A percentile compares a stretch with the other conserved stretches of the same genome.
Conservation (phyloP, 2,113 vertebrate species). For the Agapornis roseicollis region DNA sequence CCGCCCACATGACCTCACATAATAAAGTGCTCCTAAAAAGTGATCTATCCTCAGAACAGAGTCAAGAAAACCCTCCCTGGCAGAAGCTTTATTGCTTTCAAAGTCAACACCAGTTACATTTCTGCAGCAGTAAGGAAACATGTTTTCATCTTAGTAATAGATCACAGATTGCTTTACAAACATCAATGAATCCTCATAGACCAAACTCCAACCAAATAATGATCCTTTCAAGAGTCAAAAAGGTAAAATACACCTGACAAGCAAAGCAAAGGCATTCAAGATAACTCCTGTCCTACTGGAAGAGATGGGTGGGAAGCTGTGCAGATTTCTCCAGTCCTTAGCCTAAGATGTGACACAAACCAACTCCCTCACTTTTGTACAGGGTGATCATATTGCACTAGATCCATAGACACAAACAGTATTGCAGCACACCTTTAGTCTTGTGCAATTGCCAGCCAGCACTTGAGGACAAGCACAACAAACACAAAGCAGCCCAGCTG, state of each 20-base stretch:
- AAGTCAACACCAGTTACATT: not conserved
- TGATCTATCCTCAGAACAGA: not conserved
- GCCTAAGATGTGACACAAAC: not conserved
- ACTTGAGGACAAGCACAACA: not conserved
- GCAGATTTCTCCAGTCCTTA: not conserved
- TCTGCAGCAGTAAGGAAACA: not conserved
- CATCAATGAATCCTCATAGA: not conserved
- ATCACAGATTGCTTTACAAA: not conserved
- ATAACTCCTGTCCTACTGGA: not conserved
- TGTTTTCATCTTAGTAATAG: not conserved
- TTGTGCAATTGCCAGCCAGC: not conserved
- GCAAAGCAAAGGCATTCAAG: not conserved
- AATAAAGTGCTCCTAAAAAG: not conserved
- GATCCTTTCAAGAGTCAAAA: not conserved
- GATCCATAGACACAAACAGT: not conserved
- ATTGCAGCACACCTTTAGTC: not conserved
- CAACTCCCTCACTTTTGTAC: not conserved
- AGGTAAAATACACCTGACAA: not conserved
- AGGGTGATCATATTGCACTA: not conserved
- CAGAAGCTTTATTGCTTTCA: not conserved
- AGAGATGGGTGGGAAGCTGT: not conserved
- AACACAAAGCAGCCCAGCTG: constrained; percentile 24
- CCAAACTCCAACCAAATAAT: not conserved
- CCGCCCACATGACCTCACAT: rapidly evolving
- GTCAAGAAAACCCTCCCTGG: not conserved